Base-by-base conservation (phyloP, 1,140 invertebrate genomes). In the Ostrea denselamellosa region DNA sequence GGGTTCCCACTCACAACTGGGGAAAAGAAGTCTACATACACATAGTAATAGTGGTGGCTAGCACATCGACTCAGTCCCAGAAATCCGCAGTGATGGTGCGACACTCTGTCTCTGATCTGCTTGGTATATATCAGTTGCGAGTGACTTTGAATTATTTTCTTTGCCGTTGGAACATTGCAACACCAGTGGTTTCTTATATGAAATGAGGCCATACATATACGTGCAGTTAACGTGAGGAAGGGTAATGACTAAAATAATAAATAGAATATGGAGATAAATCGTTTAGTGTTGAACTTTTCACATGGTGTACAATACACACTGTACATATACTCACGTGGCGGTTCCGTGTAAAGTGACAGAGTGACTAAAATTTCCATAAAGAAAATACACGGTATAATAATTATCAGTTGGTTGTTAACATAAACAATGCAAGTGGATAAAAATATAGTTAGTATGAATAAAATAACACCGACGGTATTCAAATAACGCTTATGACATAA, bases 11-110 rank as follows among this genome's bases (percentile, higher is more conserved):
- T 22, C 17, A 65, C 22, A 19, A 19, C 52, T 44, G 34, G 34
- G 34, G 34, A 44, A 44, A 44, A 44, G 5, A 5, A 44, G 34
- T 28, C n/a, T 14, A 52, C 54, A 28, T 85, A 85, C 84, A 58
- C 54, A 10, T 58, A 44, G 14, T 58, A 62, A 25, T 85, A 85
- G 28, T 65, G 56, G 9, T 58, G 56, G 9, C 56, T 62, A 12
- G 56, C 56, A 65, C 84, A 85, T 8, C 84, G 84, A 34, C 84
- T 65, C 14, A 62, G 10, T 19, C 62, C 56, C 25, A 85, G 25
- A 85, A 85, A 85, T 85, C 84, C 84, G 10, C 84, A 85, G 56
- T 85, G 56, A 19, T 77, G 68, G 28, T 65, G 84, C 10, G 56
- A 19, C 22, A 58, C 84, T n/a, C 56, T 58, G 44, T 85, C 56